These are phyloP conservation scores for Euplagia quadripunctaria DNA, from an alignment of 2,888 invertebrate species.

Conservation along the genomic window DNA sequence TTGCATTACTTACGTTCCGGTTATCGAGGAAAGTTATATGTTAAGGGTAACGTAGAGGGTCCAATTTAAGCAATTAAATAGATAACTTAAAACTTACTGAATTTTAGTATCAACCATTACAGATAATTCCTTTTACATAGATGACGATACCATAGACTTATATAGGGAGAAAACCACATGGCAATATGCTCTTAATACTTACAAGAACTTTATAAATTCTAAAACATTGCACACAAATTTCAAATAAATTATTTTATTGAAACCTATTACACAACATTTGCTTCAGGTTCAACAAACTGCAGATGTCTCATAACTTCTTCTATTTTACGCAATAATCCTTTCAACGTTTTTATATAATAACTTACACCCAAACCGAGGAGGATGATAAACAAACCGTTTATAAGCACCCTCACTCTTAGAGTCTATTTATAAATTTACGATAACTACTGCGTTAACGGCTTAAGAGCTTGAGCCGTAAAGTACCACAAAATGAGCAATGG, in stretches of 20 bases:
- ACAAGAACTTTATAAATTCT: too few relatives aligned
- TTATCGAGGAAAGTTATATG: not conserved
- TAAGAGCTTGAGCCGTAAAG: constrained; percentile 26
- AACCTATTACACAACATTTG: too few relatives aligned
- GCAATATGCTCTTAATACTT: too few relatives aligned
- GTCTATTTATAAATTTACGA: constrained; percentile 48
- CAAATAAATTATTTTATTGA: too few relatives aligned
- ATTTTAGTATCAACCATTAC: too few relatives aligned
- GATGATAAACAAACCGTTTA: constrained; percentile 14
- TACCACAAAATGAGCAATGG: constrained; percentile 26
- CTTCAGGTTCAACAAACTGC: not conserved
- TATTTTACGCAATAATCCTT: constrained; percentile 14
- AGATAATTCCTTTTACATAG: too few relatives aligned
- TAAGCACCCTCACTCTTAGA: constrained; percentile 12
- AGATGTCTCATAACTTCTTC: not conserved
- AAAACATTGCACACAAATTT: too few relatives aligned
- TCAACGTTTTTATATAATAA: constrained; percentile 13
- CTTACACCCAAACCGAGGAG: constrained; percentile 16
- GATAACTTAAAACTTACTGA: too few relatives aligned
- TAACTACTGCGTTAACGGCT: constrained; percentile 45
- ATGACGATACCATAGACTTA: too few relatives aligned
- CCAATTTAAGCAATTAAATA: too few relatives aligned
- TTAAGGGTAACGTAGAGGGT: not conserved
- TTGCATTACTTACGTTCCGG: too few relatives aligned
- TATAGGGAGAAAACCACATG: too few relatives aligned